Base-by-base conservation (phyloP, 2,797 vertebrate species). In the Microcaecilia unicolor region DNA sequence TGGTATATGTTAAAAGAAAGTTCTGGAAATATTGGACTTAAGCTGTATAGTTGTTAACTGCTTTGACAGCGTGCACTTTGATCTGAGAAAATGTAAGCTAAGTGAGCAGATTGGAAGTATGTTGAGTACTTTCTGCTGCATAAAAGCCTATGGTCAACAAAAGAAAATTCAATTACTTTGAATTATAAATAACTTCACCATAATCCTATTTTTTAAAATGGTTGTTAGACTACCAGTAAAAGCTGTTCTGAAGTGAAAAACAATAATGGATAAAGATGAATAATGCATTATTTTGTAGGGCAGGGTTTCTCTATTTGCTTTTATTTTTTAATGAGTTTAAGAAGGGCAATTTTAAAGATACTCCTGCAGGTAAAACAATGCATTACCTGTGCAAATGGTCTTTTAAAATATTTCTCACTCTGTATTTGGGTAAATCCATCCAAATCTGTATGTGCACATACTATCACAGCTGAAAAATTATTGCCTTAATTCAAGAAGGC, bases 51-150 rank as follows among this genome's bases (percentile, higher is more conserved):
- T 40, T 41, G 13, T 34, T 51, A 48, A 26, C 18, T 3, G 2
- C 13, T 50, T 22, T 49, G 48, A 38, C 33, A 52, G 12, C 4
- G 8, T 51, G 7, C 18, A 46, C 24, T 44, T 28, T 48, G 22
- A 65, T 55, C 29, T 41, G 17, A 17, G 19, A 36, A 49, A 60
- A 36, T 15, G 3, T 43, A 44, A 53, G 9, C 10, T 17, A 13
- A 10, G 22, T 1, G 2, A 57, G 11, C 15, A 41, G 9, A 16
- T 2, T 24, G 34, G n/a, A 32, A 45, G 9, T 47, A 16, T 23
- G 19, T 55, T 28, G 7, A 40, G 16, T 28, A 20, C n/a, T 51
- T 32, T 35, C 2, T 28, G 15, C 22, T 26, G 4, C 27, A 43
- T 46, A 52, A 49, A 41, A 44, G 34, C 10, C 22, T 1, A 1